Conservation (phyloP, 2,113 vertebrate species). For the Laticauda colubrina region DNA sequence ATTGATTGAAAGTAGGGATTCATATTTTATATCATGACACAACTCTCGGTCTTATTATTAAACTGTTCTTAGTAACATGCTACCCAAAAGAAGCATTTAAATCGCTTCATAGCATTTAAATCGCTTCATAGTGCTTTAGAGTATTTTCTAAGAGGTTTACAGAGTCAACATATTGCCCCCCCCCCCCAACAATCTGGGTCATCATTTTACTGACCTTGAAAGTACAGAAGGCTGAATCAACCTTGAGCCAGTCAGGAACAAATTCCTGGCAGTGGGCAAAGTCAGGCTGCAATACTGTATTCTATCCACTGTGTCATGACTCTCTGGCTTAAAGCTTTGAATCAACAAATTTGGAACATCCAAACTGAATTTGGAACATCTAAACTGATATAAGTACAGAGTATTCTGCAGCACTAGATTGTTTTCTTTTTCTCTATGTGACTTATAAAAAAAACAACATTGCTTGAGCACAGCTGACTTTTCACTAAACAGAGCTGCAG, state of each 20-base stretch:
- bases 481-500: neutral
- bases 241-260: neutral
- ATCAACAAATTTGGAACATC: neutral
- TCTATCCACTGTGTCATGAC: neutral
- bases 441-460: neutral
- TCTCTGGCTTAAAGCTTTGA: neutral
- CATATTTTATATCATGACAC: neutral
- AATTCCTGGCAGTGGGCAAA: neutral
- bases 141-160: neutral
- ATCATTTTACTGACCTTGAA: neutral
- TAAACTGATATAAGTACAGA: neutral
- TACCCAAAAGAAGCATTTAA: neutral
- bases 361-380: no score
- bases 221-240: neutral
- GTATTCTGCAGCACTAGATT: neutral
- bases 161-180: neutral
- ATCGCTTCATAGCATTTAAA: no score
- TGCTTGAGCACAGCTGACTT: neutral
- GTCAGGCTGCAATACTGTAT: neutral
- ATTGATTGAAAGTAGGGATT: neutral
- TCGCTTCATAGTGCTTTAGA: neutral
- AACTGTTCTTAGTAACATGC: neutral
- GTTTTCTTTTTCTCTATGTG: neutral
- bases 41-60: neutral
- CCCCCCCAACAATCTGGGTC: neutral